Base-by-base conservation (phyloP, 2,888 invertebrate genomes). In the Catocala nupta region DNA sequence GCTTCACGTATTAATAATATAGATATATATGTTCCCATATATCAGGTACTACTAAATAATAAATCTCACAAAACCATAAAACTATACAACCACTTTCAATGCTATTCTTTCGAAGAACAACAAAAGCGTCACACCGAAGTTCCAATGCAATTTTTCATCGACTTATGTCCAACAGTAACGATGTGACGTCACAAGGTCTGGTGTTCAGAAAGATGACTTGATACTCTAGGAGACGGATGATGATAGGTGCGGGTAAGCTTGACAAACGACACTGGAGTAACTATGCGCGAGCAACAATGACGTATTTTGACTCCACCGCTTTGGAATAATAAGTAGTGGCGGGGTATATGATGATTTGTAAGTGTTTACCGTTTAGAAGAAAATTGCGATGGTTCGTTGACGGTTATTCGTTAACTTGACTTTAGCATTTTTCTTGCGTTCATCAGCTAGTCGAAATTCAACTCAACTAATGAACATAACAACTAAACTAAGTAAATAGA, bases 211-310 rank as follows among this genome's bases (percentile, higher is more conserved):
- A 81, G 76, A 86, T 84, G 82, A 81, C 81, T 85, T 83, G 82
- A 81, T 82, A 83, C 81, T 81, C 77, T 77, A 67, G 51, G 79
- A 81, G 84, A 81, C 80, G 77, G 78, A 82, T 82, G 81, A 65
- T 78, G 75, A 75, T 79, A 81, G 81, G 85, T 81, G 86, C 87
- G 85, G 78, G 85, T 83, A 88, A 88, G 87, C 88, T 77, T 88
- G 87, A 89, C 84, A 86, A 88, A 89, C 82, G 87, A 87, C 75
- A 77, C 77, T 69, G 78, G 73, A 76, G 74, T 55, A 55, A 69
- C 73, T 83, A 80, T 80, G 81, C 79, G 78, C 66, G 65, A 68
- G 70, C 59, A 60, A 68, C 68, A 73, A 71, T 73, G 75, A 81
- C 71, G 65, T 68, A 76, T 76, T 73, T 73, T 66, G 47, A 65